phyloP scores from a whole-genome alignment of 2,797 vertebrate species.

The Sebastes cheni region DNA sequence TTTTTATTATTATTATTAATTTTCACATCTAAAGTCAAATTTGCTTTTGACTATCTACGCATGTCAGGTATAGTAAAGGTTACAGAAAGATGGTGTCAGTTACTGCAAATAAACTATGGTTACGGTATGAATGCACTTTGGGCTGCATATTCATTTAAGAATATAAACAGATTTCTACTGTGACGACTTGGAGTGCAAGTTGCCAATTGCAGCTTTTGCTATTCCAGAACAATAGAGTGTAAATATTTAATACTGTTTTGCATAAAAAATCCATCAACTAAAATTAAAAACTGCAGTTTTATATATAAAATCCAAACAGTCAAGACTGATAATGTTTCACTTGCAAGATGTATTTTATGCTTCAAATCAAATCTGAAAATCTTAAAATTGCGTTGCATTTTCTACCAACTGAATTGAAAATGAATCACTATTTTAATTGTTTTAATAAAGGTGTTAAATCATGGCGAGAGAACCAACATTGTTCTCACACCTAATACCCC shows the following conservation, averaged over 20 bases:
- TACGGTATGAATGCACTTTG: background rate
- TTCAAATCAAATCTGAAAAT: background rate
- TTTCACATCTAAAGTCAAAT: background rate
- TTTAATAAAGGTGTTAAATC: no score
- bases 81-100: background rate
- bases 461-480: no score
- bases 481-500: no score
- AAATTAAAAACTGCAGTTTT: background rate
- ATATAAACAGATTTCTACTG: background rate
- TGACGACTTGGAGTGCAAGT: background rate
- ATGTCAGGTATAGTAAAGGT: background rate
- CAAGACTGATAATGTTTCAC: background rate
- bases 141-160: background rate
- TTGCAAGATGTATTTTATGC: background rate
- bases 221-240: background rate
- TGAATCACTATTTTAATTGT: no score
- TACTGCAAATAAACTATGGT: background rate
- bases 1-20: background rate
- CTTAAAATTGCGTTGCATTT: no score
- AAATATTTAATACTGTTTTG: background rate
- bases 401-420: no score
- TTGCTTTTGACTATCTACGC: no score
- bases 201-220: background rate
- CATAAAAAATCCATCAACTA: background rate
- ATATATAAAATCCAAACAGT: background rate